Evolutionary conservation across 2,113 vertebrate species (phyloP).

Genomic region (Grus americana): DNA sequence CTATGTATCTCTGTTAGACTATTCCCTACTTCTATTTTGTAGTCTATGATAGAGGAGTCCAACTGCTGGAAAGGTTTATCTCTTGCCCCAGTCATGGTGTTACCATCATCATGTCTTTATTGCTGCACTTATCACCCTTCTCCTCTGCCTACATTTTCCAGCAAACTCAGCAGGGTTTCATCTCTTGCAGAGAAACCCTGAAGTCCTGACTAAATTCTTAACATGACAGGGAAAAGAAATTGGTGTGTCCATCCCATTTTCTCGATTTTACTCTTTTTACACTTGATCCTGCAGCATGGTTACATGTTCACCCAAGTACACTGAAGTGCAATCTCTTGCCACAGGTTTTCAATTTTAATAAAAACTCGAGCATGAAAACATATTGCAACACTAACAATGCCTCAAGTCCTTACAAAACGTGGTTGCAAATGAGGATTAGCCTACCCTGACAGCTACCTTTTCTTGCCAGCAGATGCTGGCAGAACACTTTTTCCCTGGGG

Average conservation of each 20-base stretch:
- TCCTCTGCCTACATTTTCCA: neutral
- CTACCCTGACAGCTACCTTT: neutral
- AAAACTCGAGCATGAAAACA: neutral
- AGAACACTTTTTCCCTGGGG: slow-evolving; percentile 51
- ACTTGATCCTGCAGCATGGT: neutral
- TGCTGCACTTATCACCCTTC: neutral
- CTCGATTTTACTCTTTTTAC: neutral
- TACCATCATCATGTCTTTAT: neutral
- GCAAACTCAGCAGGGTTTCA: neutral
- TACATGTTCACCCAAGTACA: neutral
- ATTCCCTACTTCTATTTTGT: neutral
- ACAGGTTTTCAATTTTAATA: neutral
- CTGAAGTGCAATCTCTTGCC: neutral
- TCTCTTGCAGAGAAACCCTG: neutral
- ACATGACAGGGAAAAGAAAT: neutral
- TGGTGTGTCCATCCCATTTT: neutral
- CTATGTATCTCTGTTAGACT: neutral
- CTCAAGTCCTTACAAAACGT: neutral
- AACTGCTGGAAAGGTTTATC: neutral
- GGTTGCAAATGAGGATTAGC: slow-evolving; percentile 16
- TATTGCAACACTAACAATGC: neutral
- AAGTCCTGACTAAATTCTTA: neutral
- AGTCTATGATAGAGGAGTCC: neutral
- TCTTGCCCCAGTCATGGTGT: neutral
- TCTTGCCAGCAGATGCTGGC: slow-evolving; percentile 47